phyloP scores from a whole-genome alignment of 2,113 vertebrate genomes.

The Poeciliopsis retropinna region DNA sequence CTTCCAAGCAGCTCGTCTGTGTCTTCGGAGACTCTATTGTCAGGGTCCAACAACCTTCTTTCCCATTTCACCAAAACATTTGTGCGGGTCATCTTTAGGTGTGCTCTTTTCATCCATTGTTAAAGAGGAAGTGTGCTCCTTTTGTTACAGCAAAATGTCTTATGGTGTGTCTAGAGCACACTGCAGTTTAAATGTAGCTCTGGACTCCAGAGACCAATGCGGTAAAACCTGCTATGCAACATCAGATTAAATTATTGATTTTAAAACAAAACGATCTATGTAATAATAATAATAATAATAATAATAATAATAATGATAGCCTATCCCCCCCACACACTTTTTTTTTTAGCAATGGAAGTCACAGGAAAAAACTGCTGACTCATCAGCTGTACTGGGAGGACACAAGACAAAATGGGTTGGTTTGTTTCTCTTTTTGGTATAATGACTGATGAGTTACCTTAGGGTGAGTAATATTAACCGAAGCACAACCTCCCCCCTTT shows the following conservation, averaged over 20 bases:
- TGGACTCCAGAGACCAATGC: background rate
- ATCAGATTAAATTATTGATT: background rate
- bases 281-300: background rate
- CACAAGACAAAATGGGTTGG: background rate
- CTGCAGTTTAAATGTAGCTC: background rate
- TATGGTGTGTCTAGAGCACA: background rate
- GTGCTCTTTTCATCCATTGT: no score
- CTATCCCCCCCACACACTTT: background rate
- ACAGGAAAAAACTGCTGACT: background rate
- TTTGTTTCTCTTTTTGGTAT: slow-evolving; percentile 1
- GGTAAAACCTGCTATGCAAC: background rate
- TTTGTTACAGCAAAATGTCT: background rate
- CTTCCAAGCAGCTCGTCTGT: background rate
- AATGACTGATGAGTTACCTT: background rate
- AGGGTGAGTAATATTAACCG: background rate
- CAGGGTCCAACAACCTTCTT: background rate
- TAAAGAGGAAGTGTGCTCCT: background rate
- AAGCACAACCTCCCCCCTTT: background rate
- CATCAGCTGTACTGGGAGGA: background rate
- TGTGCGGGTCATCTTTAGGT: background rate
- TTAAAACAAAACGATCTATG: background rate
- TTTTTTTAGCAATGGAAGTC: background rate
- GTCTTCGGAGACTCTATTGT: background rate
- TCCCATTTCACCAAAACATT: background rate
- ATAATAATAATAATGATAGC: background rate